Base-by-base conservation (phyloP, 2,113 vertebrate species). In the Ceuthmochares aereus region DNA sequence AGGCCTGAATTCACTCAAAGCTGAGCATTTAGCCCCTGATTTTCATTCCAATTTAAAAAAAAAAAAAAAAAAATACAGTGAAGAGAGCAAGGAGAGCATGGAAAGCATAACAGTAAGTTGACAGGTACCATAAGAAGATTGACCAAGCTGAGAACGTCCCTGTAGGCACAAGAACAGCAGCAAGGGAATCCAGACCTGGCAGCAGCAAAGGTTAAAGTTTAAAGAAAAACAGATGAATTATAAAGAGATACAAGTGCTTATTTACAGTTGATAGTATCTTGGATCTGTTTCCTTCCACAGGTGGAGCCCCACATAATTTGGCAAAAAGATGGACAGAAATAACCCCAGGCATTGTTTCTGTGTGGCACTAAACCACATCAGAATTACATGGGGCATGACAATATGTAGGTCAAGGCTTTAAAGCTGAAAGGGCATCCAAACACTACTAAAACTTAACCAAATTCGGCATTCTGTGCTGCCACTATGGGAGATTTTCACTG, bases 341-440 rank as follows among this genome's bases (percentile, higher is more conserved):
- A 86, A 84, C 43, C 55, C 40, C 40, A 60, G 79, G 32, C 55
- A 83, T 92, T 92, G 67, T 95, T 96, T 89, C 75, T 76, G 10
- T 9, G 9, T 59, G 42, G 51, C 5, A 2, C 18, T 70, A 81
- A 74, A 75, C 34, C 26, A 17, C 56, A 49, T 72, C 34, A 52
- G 47, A 66, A 47, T 82, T 79, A 43, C 58, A 3, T 14, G 29
- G 87, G 55, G 55, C 76, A 27, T 80, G 76, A 43, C 40, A 69
- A 60, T 83, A 83, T 66, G 90, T 86, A 84, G 79, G 92, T 93
- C 67, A 96, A 92, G 89, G 63, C 54, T 64, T 92, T 92, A 36
- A 72, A 76, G 43, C 62, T 92, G 68, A 89, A 96, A 91, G 87
- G 55, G 40, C 79, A 80, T 83, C 62, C 89, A 90, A 88, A 85